Evolutionary conservation across 2,113 vertebrate genomes (phyloP), one percentile per base, ranked within the genome.

Genomic region (Callospermophilus lateralis): DNA sequence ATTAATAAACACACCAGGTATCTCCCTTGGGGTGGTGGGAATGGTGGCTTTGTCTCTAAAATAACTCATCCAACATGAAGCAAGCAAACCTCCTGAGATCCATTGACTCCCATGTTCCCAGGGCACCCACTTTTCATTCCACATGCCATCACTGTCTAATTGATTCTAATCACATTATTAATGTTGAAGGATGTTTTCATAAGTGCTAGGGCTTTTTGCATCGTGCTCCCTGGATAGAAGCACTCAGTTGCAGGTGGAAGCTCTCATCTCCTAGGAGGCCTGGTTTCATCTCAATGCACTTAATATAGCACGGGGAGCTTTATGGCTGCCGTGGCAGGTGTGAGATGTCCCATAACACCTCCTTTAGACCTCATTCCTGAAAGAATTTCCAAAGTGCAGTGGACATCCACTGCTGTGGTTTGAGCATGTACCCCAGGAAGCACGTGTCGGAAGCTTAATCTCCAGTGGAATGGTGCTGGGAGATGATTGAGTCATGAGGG

Each of bases 161-260:
- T 98, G 98, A 90, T 97, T 96, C 96, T 92, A 93, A 96, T 95
- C 97, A 97, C 26, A 74, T 94, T 97, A 96, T 97, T 97, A 97
- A 96, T 88, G 83, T 90, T 96, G 93, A 98, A 98, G 96, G 84
- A 96, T 96, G 85, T 95, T 98, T 98, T 94, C 89, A 96, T 97
- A 96, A 97, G 65, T 61, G 45, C 53, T 94, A 68, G 81, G 93
- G 70, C 81, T n/a, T n/a, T n/a, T n/a, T 97, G 97, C 96, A 32
- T 58, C 39, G 74, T 81, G 93, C 89, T 95, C 91, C 11, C 85
- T 90, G 53, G 73, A 78, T 85, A 91, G 96, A 58, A 95, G 97
- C 93, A 96, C 24, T 73, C 93, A 94, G 53, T 94, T 96, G 84
- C 83, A 96, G 74, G 73, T 91, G 87, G 83, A 45, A 88, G 78